These are phyloP conservation scores for Eumerus sabulonum DNA, from an alignment of 2,888 invertebrate genomes.

Conservation along the genomic window DNA sequence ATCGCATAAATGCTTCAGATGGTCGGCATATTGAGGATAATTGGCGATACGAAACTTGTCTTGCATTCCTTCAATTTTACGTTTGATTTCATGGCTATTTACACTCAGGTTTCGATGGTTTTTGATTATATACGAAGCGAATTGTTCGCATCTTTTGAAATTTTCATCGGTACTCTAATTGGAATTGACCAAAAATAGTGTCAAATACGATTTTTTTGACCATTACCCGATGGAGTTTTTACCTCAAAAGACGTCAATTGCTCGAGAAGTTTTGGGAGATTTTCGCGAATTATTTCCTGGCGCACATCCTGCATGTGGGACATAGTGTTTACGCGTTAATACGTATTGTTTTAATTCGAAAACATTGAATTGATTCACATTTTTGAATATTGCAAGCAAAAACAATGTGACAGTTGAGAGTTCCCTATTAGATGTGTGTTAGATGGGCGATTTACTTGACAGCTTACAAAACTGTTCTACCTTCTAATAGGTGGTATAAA, in stretches of 20 bases:
- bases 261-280: constrained; percentile 72
- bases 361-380: constrained; percentile 29
- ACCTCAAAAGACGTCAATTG: constrained; percentile 73
- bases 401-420: constrained; percentile 25
- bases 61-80: constrained; percentile 78
- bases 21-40: constrained; percentile 78
- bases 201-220: not conserved
- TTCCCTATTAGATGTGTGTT: not conserved
- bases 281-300: constrained; percentile 72
- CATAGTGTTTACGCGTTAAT: constrained; percentile 18
- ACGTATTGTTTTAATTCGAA: not conserved
- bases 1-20: constrained; percentile 76
- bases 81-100: constrained; percentile 79
- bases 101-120: constrained; percentile 79
- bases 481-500: no score
- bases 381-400: constrained; percentile 2
- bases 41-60: constrained; percentile 80
- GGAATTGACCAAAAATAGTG: not conserved
- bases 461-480: no score
- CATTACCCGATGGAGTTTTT: constrained; percentile 21
- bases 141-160: constrained; percentile 78
- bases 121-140: constrained; percentile 78
- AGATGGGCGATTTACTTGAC: constrained; percentile 7
- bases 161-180: constrained; percentile 77
- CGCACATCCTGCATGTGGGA: constrained; percentile 70